Percentiles rank a stretch among this genome's conserved stretches.
These are phyloP conservation scores for Megalonaias nervosa DNA, from an alignment of 1,140 invertebrate genomes.

Conservation along the genomic window DNA sequence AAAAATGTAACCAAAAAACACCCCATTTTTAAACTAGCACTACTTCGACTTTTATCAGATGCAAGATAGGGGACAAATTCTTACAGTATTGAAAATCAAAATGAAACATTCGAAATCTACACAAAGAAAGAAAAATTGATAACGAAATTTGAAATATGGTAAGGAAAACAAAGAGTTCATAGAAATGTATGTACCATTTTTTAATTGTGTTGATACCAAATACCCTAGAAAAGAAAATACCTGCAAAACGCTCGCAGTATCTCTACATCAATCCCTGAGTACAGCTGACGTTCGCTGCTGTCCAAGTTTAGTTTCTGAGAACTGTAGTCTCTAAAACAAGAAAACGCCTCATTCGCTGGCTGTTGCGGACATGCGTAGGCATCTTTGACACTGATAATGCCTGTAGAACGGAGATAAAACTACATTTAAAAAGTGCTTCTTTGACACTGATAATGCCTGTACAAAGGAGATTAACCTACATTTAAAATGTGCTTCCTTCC, in stretches of 20 bases:
- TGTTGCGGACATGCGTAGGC: no score
- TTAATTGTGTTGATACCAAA: not conserved
- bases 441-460: no score
- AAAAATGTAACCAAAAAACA: no score
- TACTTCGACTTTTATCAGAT: no score
- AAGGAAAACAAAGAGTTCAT: not conserved
- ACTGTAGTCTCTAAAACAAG: constrained; percentile 17
- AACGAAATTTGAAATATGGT: not conserved
- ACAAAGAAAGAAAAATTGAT: not conserved
- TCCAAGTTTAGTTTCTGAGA: constrained; percentile 15
- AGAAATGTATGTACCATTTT: not conserved
- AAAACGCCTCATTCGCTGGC: not conserved
- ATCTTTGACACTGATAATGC: no score
- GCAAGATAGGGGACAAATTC: not conserved
- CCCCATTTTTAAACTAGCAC: no score
- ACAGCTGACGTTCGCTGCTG: constrained; percentile 12
- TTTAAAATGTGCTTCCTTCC: no score
- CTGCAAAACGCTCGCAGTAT: constrained; percentile 27
- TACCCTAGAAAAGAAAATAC: constrained; percentile 2
- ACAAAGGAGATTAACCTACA: no score
- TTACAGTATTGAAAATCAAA: not conserved
- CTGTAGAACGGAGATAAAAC: no score
- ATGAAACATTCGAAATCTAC: constrained; percentile 1
- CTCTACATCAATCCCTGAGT: constrained; percentile 30
- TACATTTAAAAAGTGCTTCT: no score